phyloP scores from a whole-genome alignment of 2,113 vertebrate genomes.

The Anarhynchus alexandrinus region DNA sequence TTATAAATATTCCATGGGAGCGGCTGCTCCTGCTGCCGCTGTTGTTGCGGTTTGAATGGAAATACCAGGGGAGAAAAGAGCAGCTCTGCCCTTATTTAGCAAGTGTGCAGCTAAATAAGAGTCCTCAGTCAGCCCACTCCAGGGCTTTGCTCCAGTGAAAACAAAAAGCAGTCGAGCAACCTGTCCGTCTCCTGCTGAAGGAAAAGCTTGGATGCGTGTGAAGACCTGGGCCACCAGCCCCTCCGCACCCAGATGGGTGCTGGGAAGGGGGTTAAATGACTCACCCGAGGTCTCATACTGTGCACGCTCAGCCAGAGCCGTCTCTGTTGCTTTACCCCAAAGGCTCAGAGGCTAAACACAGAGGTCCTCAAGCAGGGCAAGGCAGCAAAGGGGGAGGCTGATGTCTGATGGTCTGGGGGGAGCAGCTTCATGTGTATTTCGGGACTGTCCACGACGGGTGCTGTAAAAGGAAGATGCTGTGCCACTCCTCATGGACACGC shows the following conservation, averaged over 20 bases:
- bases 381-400: not conserved
- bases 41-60: not conserved
- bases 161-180: not conserved
- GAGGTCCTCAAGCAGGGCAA: not conserved
- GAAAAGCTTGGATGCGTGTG: not conserved
- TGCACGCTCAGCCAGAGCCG: not conserved
- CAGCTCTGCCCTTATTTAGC: not conserved
- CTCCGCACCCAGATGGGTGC: accelerated
- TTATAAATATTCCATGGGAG: constrained; percentile 61
- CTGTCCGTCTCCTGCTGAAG: not conserved
- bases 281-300: accelerated
- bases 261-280: not conserved
- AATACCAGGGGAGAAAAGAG: not conserved
- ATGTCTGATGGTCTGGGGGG: not conserved
- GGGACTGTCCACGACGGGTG: accelerated
- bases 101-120: not conserved
- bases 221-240: not conserved
- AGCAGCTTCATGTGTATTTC: not conserved
- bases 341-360: not conserved
- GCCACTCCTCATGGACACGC: accelerated
- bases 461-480: not conserved
- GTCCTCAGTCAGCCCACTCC: not conserved
- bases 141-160: not conserved
- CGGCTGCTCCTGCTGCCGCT: not conserved
- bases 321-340: not conserved